Percentiles rank a stretch among this genome's conserved stretches.
Evolutionary conservation across 1,140 invertebrate genomes (phyloP).

Genomic region (Drosophila lini): DNA sequence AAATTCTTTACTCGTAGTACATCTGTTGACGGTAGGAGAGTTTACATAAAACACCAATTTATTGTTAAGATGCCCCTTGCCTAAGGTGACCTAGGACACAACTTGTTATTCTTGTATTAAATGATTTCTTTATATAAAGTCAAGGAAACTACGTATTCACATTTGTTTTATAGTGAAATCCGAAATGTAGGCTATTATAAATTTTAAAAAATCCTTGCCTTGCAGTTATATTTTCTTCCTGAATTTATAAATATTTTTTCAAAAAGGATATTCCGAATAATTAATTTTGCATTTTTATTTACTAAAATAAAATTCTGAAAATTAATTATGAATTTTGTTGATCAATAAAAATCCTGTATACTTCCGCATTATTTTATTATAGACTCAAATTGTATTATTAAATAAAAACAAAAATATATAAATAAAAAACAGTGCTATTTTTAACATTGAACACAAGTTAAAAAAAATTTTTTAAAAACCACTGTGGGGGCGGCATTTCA

Average conservation of each 20-base stretch:
- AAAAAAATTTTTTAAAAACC: neutral
- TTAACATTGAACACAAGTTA: neutral
- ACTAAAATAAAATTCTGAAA: neutral
- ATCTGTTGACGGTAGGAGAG: neutral
- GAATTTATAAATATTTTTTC: neutral
- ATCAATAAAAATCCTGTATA: too few relatives aligned
- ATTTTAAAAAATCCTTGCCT: neutral
- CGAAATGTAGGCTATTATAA: neutral
- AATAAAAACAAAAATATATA: neutral
- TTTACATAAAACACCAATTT: too few relatives aligned
- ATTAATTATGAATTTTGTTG: neutral
- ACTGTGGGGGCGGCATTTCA: conserved; percentile 36
- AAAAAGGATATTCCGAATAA: too few relatives aligned
- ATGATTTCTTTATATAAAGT: neutral
- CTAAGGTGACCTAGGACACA: neutral
- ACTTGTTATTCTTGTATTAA: neutral
- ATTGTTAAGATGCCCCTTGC: neutral
- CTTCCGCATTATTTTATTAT: conserved; percentile 1
- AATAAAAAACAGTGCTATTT: too few relatives aligned
- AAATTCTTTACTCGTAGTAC: neutral
- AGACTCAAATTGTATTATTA: neutral
- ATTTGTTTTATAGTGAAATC: neutral
- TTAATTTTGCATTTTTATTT: neutral
- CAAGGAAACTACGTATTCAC: too few relatives aligned
- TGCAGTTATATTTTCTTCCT: neutral